These are phyloP conservation scores for Glomeris marginata DNA, from an alignment of 2,888 invertebrate species.

Conservation along the genomic window DNA sequence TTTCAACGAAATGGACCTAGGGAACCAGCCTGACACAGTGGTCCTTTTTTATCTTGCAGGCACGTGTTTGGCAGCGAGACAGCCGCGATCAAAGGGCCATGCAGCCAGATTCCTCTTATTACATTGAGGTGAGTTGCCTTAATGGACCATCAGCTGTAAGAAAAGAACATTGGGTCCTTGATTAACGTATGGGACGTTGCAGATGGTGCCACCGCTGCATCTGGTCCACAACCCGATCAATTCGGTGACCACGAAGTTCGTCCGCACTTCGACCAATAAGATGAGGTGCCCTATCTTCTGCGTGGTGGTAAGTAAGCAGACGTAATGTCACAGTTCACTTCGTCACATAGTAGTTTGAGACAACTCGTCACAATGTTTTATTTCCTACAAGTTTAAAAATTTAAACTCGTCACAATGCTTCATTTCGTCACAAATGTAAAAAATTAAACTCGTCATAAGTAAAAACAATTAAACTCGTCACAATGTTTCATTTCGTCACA, in stretches of 20 bases:
- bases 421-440: too few relatives aligned
- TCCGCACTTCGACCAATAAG: conserved; percentile 99
- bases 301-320: conserved; percentile 46
- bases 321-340: background rate
- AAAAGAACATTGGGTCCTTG: background rate
- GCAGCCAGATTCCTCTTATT: conserved; percentile 91
- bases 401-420: too few relatives aligned
- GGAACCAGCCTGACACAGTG: too few relatives aligned
- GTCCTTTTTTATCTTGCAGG: conserved; percentile 43
- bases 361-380: background rate
- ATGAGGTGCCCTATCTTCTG: conserved; percentile 99
- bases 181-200: conserved; percentile 17
- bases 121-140: conserved; percentile 45
- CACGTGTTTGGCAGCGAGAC: conserved; percentile 90
- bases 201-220: conserved; percentile 79
- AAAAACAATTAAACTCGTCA: too few relatives aligned
- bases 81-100: conserved; percentile 71
- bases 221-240: conserved; percentile 92
- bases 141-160: background rate
- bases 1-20: too few relatives aligned
- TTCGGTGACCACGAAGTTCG: conserved; percentile 80
- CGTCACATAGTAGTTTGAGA: background rate
- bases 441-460: too few relatives aligned
- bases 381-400: background rate
- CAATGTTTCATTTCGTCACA: too few relatives aligned